These are phyloP conservation scores for Mionectes olivaceus DNA, from an alignment of 2,797 vertebrate species.

Conservation along the genomic window DNA sequence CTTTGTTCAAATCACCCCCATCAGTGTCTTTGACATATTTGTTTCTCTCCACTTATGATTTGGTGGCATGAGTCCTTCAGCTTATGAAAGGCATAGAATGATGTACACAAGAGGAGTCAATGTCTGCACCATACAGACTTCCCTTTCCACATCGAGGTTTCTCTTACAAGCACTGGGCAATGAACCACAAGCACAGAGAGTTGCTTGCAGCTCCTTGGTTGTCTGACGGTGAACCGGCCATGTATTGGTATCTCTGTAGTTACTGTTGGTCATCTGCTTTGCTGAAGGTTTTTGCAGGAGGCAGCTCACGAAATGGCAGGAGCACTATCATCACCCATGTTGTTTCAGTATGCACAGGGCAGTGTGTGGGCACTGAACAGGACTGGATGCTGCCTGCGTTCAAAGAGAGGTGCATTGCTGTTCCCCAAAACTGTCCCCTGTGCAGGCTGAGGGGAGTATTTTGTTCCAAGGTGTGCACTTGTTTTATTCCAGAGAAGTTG, in stretches of 20 bases:
- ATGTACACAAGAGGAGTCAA: background rate
- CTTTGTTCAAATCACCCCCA: background rate
- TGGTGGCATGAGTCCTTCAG: background rate
- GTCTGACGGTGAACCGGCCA: background rate
- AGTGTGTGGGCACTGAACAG: background rate
- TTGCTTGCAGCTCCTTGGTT: fast-evolving
- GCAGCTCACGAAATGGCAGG: background rate
- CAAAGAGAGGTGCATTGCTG: background rate
- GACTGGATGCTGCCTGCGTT: background rate
- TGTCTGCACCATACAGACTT: background rate
- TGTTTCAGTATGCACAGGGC: background rate
- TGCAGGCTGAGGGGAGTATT: background rate
- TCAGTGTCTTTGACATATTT: background rate
- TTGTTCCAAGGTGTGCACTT: background rate
- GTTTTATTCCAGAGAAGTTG: background rate
- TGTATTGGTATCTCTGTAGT: background rate
- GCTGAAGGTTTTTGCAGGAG: background rate
- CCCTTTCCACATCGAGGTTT: background rate
- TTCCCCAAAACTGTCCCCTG: fast-evolving
- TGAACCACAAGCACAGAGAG: fast-evolving
- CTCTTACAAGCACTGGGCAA: background rate
- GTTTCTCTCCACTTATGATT: background rate
- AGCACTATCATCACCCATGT: fast-evolving
- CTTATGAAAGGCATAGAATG: fast-evolving
- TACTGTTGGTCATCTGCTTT: background rate